Evolutionary conservation across 2,888 invertebrate genomes (phyloP), one percentile per base, ranked within the genome.

Genomic region (Drosophila austrosaltans): DNA sequence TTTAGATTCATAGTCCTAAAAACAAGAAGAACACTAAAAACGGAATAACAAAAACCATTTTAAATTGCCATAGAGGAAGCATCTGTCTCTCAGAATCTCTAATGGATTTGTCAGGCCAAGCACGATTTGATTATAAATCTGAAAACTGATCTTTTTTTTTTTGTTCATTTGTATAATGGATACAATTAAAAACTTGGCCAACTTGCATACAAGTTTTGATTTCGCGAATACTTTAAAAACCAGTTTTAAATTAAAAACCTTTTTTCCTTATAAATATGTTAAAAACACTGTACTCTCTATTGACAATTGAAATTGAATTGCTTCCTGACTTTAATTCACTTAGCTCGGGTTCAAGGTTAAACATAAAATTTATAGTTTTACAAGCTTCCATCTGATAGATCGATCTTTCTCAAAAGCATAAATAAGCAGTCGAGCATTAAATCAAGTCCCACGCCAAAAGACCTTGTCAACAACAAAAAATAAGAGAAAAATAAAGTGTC

Each of bases 151-250:
- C 16, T 63, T 44, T 30, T 6, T 30, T 30, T 28, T 28, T 63
- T 12, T 48, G 44, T 60, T 32, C 20, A 53, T 39, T 20, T 73
- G 40, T 69, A 42, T 66, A 73, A 57, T 66, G 25, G 25, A 53
- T 64, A 67, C 68, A 75, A 64, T 81, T 72, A 76, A 76, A 60
- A 79, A 63, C 56, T 71, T 79, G 75, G 72, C 59, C 81, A 79
- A 74, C 32, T 76, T 82, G 79, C 76, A 78, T 76, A 75, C 54
- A 39, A 53, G 60, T 66, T 71, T 75, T 56, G 61, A 6, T 48
- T 48, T 48, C 12, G 48, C 48, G 5, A 59, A 59, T 25, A 42
- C 22, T 32, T 53, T 53, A 39, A 63, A 32, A 56, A 42, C 44
- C 56, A 63, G 53, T 63, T 40, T 12, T 42, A 60, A 57, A 22